Evolutionary conservation across 2,113 vertebrate species (phyloP).

Genomic region (Lampris incognitus): DNA sequence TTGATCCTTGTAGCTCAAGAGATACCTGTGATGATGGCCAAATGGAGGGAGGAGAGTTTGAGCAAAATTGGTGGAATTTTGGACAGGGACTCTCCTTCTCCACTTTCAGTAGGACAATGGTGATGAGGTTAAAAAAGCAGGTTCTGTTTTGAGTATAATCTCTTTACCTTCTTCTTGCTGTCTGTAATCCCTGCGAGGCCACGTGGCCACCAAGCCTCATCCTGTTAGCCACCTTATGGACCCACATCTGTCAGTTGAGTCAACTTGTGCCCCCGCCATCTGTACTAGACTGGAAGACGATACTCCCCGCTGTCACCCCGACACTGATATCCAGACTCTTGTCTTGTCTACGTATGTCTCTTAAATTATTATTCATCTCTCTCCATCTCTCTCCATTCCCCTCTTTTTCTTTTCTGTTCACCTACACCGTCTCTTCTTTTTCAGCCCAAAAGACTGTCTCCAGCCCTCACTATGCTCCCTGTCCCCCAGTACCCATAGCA

Average conservation of each 20-base stretch:
- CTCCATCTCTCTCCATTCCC: background rate
- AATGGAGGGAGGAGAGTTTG: slow-evolving; percentile 28
- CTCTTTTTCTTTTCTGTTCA: background rate
- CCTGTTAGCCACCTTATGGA: slow-evolving; percentile 92
- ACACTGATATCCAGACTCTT: slow-evolving; percentile 20
- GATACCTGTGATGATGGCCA: slow-evolving; percentile 49
- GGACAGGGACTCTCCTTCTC: slow-evolving; percentile 24
- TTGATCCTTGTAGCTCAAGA: slow-evolving; percentile 41
- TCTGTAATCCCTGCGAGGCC: slow-evolving; percentile 89
- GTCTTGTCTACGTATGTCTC: slow-evolving; percentile 8
- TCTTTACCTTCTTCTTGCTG: slow-evolving; percentile 88
- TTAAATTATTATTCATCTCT: background rate
- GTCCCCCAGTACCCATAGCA: slow-evolving; percentile 14
- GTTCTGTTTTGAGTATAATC: slow-evolving; percentile 88
- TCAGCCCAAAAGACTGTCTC: background rate
- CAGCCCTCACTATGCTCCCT: background rate
- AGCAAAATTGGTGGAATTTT: slow-evolving; percentile 31
- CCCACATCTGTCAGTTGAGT: slow-evolving; percentile 83
- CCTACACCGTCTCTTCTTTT: background rate
- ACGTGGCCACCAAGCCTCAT: slow-evolving; percentile 89
- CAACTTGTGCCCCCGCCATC: slow-evolving; percentile 57
- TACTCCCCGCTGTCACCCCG: slow-evolving; percentile 19
- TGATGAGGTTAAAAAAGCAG: slow-evolving; percentile 85
- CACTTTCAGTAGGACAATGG: slow-evolving; percentile 74
- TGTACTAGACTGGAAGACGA: slow-evolving; percentile 19